These are phyloP conservation scores for Drosophila rhopaloa DNA, from an alignment of 1,140 invertebrate genomes.

Conservation along the genomic window DNA sequence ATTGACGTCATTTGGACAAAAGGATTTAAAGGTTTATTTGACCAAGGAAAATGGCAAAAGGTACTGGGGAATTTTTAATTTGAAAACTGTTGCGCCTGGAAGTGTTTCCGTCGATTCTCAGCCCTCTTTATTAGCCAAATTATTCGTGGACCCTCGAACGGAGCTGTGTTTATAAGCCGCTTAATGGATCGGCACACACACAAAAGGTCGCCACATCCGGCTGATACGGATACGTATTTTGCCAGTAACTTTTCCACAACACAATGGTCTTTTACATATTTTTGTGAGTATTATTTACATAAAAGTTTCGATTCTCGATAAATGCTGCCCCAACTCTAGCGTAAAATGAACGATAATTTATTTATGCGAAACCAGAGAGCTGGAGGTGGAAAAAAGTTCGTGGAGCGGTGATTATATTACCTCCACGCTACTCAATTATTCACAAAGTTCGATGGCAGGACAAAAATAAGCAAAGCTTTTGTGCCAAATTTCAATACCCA, in stretches of 20 bases:
- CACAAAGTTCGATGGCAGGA: constrained; percentile 9
- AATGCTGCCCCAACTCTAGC: constrained; percentile 22
- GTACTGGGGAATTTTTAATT: constrained; percentile 26
- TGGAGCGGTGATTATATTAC: not conserved
- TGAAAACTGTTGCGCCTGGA: constrained; percentile 62
- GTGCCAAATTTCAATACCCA: constrained; percentile 29
- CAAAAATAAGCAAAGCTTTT: constrained; percentile 12
- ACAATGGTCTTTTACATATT: not conserved
- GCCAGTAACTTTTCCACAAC: constrained; percentile 36
- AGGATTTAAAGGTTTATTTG: constrained; percentile 7
- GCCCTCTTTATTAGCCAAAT: constrained; percentile 57
- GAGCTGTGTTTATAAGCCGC: constrained; percentile 60
- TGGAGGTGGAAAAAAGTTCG: not conserved
- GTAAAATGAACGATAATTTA: constrained; percentile 54
- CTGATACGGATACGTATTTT: constrained; percentile 27
- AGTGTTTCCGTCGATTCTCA: constrained; percentile 1
- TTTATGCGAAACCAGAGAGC: constrained; percentile 35
- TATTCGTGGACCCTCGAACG: constrained; percentile 66
- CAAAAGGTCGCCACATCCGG: constrained; percentile 74
- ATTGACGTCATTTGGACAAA: constrained; percentile 54
- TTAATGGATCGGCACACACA: constrained; percentile 75
- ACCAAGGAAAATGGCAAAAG: not conserved
- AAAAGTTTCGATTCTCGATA: constrained; percentile 52
- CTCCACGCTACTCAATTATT: constrained; percentile 21
- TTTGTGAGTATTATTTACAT: constrained; percentile 50